These are phyloP conservation scores for Tetragnatha versicolor DNA, from an alignment of 1,140 invertebrate genomes.

Conservation along the genomic window DNA sequence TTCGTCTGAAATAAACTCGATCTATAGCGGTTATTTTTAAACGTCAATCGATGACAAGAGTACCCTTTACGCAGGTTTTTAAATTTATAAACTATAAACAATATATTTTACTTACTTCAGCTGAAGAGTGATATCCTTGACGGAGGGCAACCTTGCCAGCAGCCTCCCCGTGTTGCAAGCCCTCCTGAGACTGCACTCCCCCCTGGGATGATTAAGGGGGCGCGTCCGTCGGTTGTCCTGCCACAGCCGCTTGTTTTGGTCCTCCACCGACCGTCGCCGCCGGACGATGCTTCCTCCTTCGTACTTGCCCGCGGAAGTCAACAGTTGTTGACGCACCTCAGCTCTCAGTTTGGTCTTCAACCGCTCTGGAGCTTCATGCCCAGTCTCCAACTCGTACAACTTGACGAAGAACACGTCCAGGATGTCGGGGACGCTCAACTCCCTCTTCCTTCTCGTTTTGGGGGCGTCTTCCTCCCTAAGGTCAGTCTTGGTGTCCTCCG, in stretches of 20 bases:
- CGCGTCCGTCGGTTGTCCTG: not conserved
- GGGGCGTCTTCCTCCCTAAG: not conserved
- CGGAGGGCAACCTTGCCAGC: slow-evolving; percentile 31
- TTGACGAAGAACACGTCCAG: too few relatives aligned
- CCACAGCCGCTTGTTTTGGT: slow-evolving; percentile 25
- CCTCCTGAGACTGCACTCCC: slow-evolving; percentile 12
- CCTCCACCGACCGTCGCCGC: too few relatives aligned
- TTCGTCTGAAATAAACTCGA: too few relatives aligned
- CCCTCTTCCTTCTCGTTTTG: not conserved
- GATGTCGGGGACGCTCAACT: not conserved
- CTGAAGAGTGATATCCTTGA: slow-evolving; percentile 35
- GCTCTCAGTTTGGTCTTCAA: not conserved
- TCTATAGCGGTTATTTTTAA: too few relatives aligned
- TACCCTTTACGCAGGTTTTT: too few relatives aligned
- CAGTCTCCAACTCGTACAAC: too few relatives aligned
- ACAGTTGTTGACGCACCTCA: not conserved
- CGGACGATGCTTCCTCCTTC: not conserved
- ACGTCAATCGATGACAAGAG: too few relatives aligned
- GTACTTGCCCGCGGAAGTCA: not conserved
- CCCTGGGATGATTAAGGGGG: not conserved
- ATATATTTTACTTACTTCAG: slow-evolving; percentile 36
- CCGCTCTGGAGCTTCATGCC: not conserved
- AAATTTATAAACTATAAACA: too few relatives aligned
- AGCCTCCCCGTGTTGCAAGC: slow-evolving; percentile 48
- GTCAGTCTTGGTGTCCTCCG: not conserved